Conservation (phyloP, 2,888 invertebrate species). For the Drosophila meridionalis region DNA sequence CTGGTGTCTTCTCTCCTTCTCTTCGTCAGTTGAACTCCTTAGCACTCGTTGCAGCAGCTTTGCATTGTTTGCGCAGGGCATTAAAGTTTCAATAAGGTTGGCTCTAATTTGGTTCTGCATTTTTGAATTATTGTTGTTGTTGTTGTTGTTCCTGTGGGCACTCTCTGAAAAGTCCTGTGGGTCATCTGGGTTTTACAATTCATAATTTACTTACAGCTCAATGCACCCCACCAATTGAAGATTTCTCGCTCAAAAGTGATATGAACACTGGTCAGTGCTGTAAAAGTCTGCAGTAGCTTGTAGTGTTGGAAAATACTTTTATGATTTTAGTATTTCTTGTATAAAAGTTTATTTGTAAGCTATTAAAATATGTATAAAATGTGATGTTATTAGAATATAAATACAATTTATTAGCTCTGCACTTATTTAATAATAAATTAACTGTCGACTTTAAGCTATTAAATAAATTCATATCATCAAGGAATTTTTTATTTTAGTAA, state of each 20-base stretch:
- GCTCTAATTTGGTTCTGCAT: constrained; percentile 68
- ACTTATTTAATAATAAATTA: too few relatives aligned
- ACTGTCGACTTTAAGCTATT: too few relatives aligned
- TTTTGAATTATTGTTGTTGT: constrained; percentile 48
- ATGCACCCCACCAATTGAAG: constrained; percentile 56
- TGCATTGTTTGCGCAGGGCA: constrained; percentile 57
- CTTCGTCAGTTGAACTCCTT: constrained; percentile 13
- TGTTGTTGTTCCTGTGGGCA: constrained; percentile 16
- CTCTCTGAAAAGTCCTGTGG: constrained; percentile 71
- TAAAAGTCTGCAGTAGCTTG: neutral
- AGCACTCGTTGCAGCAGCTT: constrained; percentile 23
- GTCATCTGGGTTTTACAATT: constrained; percentile 83
- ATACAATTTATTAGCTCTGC: too few relatives aligned
- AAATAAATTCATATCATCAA: too few relatives aligned
- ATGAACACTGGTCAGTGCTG: neutral
- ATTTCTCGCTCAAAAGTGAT: neutral
- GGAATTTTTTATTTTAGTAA: too few relatives aligned
- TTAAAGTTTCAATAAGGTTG: constrained; percentile 75
- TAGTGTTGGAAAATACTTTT: neutral
- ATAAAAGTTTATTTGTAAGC: too few relatives aligned
- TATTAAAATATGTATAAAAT: too few relatives aligned
- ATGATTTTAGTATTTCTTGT: too few relatives aligned
- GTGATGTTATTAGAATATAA: neutral
- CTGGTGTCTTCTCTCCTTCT: constrained; percentile 2
- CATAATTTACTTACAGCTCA: constrained; percentile 84